A percentile compares a stretch with the other conserved stretches of the same genome.
Conservation (phyloP, 2,888 invertebrate genomes). For the Drosophila helvetica region DNA sequence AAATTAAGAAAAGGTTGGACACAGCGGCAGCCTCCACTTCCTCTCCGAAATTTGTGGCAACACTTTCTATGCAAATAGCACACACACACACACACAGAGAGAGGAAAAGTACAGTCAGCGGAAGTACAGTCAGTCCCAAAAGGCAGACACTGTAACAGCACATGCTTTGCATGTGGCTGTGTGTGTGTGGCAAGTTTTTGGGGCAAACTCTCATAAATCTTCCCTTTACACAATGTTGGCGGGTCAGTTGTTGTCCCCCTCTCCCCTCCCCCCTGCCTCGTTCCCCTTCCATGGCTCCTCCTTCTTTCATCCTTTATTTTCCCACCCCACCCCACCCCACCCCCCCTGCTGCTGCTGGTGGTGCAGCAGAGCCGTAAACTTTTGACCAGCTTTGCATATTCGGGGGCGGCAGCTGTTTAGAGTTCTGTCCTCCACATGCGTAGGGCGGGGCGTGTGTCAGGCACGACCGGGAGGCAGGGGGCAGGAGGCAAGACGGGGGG, state of each 20-base stretch:
- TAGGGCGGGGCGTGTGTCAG: constrained; percentile 12
- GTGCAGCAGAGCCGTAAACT: constrained; percentile 43
- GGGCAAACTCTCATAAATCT: constrained; percentile 81
- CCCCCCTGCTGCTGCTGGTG: constrained; percentile 3
- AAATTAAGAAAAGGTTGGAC: constrained; percentile 79
- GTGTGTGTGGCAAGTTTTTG: constrained; percentile 61
- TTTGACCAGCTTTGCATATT: constrained; percentile 52
- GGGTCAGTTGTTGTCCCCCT: constrained; percentile 71
- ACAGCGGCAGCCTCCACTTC: constrained; percentile 41
- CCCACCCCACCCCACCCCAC: neutral
- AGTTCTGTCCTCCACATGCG: constrained; percentile 4
- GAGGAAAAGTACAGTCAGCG: constrained; percentile 69
- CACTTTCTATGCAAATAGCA: constrained; percentile 80
- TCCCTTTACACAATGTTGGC: constrained; percentile 82
- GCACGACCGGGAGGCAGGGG: constrained; percentile 31
- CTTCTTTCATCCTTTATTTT: neutral
- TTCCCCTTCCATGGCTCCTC: constrained; percentile 27
- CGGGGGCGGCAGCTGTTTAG: constrained; percentile 46
- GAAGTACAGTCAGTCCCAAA: constrained; percentile 70
- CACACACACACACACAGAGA: constrained; percentile 20
- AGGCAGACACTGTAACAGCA: constrained; percentile 27
- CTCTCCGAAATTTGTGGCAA: constrained; percentile 69
- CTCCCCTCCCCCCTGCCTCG: constrained; percentile 19
- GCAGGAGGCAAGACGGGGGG: constrained; percentile 30
- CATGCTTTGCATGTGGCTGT: constrained; percentile 23